Conservation (phyloP, 2,797 vertebrate genomes). For the Leontocebus nigricollis region DNA sequence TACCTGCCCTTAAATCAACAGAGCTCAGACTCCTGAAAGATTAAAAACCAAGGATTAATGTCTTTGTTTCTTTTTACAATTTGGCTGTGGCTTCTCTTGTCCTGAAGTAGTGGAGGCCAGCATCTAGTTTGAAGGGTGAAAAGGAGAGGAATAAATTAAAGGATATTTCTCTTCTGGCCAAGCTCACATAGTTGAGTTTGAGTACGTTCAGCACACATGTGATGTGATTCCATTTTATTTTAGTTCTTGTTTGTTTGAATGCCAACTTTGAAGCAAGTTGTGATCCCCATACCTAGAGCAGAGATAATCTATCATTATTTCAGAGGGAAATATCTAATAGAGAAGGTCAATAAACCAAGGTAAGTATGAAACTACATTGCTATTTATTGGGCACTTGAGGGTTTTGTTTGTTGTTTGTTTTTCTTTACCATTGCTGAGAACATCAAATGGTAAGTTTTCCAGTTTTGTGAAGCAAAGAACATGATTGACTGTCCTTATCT, state of each 20-base stretch:
- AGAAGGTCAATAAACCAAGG: neutral
- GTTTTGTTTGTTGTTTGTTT: neutral
- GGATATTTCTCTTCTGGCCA: neutral
- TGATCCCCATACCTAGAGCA: neutral
- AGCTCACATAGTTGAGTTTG: neutral
- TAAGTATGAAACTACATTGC: neutral
- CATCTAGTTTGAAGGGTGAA: neutral
- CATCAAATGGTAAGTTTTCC: neutral
- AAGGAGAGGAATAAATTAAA: neutral
- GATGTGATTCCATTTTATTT: neutral
- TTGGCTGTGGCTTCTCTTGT: neutral
- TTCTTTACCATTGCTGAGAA: neutral
- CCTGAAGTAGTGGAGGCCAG: neutral
- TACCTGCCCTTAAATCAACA: neutral
- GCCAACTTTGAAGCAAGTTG: neutral
- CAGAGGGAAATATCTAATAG: neutral
- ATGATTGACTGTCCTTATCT: neutral
- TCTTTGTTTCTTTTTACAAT: neutral
- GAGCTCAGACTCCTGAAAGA: neutral
- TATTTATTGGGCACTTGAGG: neutral
- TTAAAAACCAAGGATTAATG: neutral
- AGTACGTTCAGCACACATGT: neutral
- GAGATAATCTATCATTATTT: neutral
- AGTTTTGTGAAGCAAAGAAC: neutral
- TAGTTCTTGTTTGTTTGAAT: neutral